Evolutionary conservation across 2,113 vertebrate species (phyloP).

Genomic region (Calyptomena viridis): DNA sequence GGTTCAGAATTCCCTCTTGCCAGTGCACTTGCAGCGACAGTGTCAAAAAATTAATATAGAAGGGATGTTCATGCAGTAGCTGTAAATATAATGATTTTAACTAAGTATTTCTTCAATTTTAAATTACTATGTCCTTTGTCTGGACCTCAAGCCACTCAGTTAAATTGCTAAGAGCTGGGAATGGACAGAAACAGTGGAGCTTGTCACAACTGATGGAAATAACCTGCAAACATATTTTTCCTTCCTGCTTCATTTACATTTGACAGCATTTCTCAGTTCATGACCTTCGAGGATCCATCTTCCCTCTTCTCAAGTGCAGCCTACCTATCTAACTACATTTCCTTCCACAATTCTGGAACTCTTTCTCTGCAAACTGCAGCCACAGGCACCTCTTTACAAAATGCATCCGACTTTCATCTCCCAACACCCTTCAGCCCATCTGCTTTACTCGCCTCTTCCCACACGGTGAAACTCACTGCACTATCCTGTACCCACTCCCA

Average conservation of each 20-base stretch:
- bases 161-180: not conserved
- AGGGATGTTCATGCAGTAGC: not conserved
- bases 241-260: not conserved
- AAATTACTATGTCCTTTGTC: not conserved
- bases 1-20: not conserved
- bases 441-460: accelerated
- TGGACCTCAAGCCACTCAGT: not conserved
- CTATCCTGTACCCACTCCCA: not conserved
- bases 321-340: not conserved
- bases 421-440: not conserved
- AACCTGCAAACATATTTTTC: not conserved
- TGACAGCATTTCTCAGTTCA: not conserved
- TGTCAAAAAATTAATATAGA: not conserved
- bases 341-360: not conserved
- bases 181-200: not conserved
- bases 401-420: not conserved
- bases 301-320: not conserved
- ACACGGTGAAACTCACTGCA: accelerated
- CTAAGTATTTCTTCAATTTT: not conserved
- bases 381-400: not conserved
- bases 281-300: not conserved
- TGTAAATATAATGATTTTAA: not conserved
- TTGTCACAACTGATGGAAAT: not conserved
- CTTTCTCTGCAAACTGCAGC: not conserved
- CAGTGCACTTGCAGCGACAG: not conserved